Percentiles rank a stretch among this genome's conserved stretches.
These are phyloP conservation scores for Zaprionus tsacasi DNA, from an alignment of 1,140 invertebrate genomes.

Conservation along the genomic window DNA sequence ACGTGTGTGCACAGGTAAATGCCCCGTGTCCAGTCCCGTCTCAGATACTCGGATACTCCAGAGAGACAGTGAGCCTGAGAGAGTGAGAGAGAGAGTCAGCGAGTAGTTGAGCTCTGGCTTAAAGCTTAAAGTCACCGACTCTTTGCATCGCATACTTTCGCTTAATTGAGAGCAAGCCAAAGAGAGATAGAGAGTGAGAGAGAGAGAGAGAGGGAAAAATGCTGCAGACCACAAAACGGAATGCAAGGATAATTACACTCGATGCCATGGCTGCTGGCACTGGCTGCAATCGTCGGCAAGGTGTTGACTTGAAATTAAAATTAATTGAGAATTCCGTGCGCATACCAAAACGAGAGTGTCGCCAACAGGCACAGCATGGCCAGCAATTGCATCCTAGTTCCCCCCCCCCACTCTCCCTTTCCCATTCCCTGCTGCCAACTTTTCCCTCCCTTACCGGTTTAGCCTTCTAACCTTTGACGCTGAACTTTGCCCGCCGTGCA, in stretches of 20 bases:
- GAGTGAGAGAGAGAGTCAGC: background rate
- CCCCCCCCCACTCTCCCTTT: no score
- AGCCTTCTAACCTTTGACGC: slow-evolving; percentile 36
- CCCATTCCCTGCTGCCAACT: slow-evolving; percentile 16
- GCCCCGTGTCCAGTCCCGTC: slow-evolving; percentile 39
- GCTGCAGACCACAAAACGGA: slow-evolving; percentile 52
- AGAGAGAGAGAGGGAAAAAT: slow-evolving; percentile 32
- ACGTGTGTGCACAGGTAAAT: slow-evolving; percentile 47
- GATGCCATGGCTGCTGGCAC: slow-evolving; percentile 30
- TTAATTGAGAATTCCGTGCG: slow-evolving; percentile 70
- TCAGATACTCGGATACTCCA: background rate
- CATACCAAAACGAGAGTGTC: slow-evolving; percentile 69
- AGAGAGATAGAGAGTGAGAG: background rate
- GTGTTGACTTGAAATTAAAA: slow-evolving; percentile 79
- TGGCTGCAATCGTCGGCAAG: slow-evolving; percentile 61
- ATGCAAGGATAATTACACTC: slow-evolving; percentile 70
- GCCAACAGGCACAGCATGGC: slow-evolving; percentile 42
- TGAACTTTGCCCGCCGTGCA: slow-evolving; percentile 42
- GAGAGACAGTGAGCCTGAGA: no score
- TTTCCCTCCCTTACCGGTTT: slow-evolving; percentile 4
- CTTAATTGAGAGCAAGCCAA: slow-evolving; percentile 42
- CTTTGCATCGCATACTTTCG: slow-evolving; percentile 49
- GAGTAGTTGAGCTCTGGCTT: slow-evolving; percentile 19
- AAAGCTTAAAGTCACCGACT: slow-evolving; percentile 36
- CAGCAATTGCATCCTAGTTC: slow-evolving; percentile 16